Evolutionary conservation across 2,113 vertebrate species (phyloP).

Genomic region (Rhabdornis inornatus): DNA sequence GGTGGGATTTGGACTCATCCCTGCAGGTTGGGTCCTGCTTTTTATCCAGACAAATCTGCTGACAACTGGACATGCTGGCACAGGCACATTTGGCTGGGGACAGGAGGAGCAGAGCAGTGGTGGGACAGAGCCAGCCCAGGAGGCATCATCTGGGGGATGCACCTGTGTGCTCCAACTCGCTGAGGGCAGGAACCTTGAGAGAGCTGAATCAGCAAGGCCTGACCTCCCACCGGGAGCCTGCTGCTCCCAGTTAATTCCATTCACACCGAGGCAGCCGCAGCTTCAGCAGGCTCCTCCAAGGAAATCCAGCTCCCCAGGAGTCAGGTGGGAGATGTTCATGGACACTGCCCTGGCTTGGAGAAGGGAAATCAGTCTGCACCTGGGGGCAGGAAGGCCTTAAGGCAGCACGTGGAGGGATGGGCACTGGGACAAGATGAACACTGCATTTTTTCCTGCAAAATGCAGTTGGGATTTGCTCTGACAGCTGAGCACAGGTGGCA

Average conservation of each 20-base stretch:
- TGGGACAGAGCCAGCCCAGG: background rate
- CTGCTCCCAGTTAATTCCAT: background rate
- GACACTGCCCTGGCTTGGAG: background rate
- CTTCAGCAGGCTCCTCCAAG: background rate
- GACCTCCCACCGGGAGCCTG: background rate
- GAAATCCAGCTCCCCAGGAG: background rate
- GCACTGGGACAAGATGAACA: background rate
- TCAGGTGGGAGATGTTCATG: background rate
- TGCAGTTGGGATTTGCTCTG: background rate
- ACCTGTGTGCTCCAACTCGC: background rate
- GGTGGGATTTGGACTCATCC: background rate
- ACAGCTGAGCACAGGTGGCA: background rate
- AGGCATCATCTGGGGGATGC: background rate
- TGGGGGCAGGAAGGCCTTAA: background rate
- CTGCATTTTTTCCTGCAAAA: background rate
- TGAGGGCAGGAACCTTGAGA: background rate
- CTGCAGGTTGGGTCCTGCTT: background rate
- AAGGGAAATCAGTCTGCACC: background rate
- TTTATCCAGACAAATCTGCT: background rate
- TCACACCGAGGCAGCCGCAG: background rate
- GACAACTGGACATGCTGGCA: accelerated
- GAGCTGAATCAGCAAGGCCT: background rate
- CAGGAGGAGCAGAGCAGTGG: background rate
- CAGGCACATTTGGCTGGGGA: background rate
- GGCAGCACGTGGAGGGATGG: background rate